Conservation (phyloP, 2,888 invertebrate genomes). For the Tachina grossa region DNA sequence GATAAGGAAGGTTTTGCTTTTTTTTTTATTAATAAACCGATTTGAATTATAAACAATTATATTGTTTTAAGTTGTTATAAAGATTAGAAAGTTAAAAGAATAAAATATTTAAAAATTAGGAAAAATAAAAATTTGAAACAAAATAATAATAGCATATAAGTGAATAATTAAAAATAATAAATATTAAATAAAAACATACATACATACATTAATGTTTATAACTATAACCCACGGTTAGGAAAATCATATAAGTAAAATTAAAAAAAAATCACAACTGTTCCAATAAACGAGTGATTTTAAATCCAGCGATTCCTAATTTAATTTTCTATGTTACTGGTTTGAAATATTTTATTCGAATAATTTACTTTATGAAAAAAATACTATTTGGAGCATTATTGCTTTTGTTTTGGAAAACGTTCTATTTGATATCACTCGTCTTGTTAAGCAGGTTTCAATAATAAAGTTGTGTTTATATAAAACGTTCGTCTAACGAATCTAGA, state of each 20-base stretch:
- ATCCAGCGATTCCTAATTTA: not conserved
- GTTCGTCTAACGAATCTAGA: no score
- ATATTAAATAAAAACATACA: conserved; percentile 55
- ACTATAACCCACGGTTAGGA: conserved; percentile 68
- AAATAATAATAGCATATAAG: conserved; percentile 28
- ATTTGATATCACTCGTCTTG: not conserved
- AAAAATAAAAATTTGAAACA: conserved; percentile 47
- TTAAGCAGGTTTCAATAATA: not conserved
- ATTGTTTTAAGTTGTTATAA: conserved; percentile 43
- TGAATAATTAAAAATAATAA: conserved; percentile 49
- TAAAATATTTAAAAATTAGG: not conserved
- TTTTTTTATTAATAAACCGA: conserved; percentile 15
- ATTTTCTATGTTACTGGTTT: no score
- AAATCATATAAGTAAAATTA: conserved; percentile 46
- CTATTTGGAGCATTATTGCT: no score
- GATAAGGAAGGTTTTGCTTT: not conserved
- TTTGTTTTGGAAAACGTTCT: no score
- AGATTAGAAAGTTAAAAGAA: conserved; percentile 38
- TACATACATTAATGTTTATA: conserved; percentile 53
- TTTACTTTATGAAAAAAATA: no score
- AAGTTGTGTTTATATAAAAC: no score
- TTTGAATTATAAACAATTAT: conserved; percentile 58
- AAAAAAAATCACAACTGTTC: conserved; percentile 15
- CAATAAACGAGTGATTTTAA: not conserved
- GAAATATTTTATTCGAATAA: no score